Evolutionary conservation across 2,113 vertebrate genomes (phyloP).

Genomic region (Physeter macrocephalus): DNA sequence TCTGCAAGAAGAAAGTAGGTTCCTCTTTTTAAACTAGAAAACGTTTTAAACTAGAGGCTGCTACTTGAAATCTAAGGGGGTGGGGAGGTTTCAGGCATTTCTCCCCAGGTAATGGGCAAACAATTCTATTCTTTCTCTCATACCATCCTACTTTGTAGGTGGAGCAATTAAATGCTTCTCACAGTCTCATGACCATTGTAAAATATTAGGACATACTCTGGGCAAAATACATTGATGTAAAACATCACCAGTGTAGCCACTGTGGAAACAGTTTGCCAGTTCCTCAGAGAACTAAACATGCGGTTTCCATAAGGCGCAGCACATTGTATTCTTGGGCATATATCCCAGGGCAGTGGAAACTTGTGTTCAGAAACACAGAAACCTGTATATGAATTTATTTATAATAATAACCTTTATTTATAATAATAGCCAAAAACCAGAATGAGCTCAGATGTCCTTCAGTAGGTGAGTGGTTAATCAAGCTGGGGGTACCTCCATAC

Average conservation of each 20-base stretch:
- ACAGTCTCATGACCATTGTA: not conserved
- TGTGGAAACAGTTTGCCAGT: not conserved
- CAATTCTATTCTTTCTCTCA: not conserved
- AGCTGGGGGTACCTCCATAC: too few relatives aligned
- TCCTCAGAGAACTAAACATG: not conserved
- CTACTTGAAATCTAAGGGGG: not conserved
- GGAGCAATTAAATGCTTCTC: not conserved
- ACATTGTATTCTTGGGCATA: not conserved
- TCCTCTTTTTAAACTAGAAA: not conserved
- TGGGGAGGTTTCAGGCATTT: not conserved
- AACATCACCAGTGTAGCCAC: not conserved
- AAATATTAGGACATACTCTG: not conserved
- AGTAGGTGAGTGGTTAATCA: not conserved
- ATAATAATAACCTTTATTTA: not conserved
- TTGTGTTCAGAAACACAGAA: not conserved
- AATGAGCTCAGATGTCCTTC: not conserved
- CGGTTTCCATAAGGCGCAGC: not conserved
- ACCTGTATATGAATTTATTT: not conserved
- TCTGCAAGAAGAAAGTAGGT: slow-evolving; percentile 98
- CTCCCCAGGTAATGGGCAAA: not conserved
- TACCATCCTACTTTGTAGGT: not conserved
- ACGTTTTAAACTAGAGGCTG: not conserved
- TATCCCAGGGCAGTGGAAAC: not conserved
- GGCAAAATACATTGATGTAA: not conserved
- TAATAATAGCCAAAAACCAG: not conserved